Evolutionary conservation across 2,888 invertebrate genomes (phyloP), one percentile per base, ranked within the genome.

Genomic region (Campoplex nolae): DNA sequence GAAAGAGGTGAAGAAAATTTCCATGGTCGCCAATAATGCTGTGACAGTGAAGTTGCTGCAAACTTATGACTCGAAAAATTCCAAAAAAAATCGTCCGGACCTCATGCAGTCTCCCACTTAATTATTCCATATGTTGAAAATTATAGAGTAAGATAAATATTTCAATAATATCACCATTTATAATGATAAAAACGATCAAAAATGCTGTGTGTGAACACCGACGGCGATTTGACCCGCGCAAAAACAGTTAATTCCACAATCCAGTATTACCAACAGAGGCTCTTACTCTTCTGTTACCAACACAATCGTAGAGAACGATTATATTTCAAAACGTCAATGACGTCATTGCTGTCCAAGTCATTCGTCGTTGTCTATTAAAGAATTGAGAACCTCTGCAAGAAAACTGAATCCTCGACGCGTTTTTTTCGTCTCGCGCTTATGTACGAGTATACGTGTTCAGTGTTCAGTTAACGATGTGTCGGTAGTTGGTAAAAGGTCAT

Each of bases 401-500:
- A 35, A 32, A 71, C 32, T 71, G 51, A 32, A 18, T 48, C 28
- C 32, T 71, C 48, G 48, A 71, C 54, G 56, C 74, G 23, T 71
- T 51, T 71, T 35, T 62, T 28, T 62, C 62, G 71, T 48, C 45
- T 71, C 32, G 28, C 48, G 48, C 32, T 71, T 23, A 71, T 51
- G 51, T 32, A 51, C 71, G 71, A 68, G 42, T 68, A 62, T 68
- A 62, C 58, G 56, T 28, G 56, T 78, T 70, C 42, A 42, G 45
- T 45, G 45, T 45, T 45, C 73, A 77, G 85, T 85, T 75, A 70
- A 51, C 48, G 81, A 85, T 85, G 82, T 77, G 85, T 85, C 77
- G 73, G 82, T 82, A 67, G 77, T 80, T 54, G 74, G 45, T 51
- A 56, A 65, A 85, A 76, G 68, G 70, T 76, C 51, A n/a, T 68